Evolutionary conservation across 2,797 vertebrate genomes (phyloP).

Genomic region (Helostoma temminkii): DNA sequence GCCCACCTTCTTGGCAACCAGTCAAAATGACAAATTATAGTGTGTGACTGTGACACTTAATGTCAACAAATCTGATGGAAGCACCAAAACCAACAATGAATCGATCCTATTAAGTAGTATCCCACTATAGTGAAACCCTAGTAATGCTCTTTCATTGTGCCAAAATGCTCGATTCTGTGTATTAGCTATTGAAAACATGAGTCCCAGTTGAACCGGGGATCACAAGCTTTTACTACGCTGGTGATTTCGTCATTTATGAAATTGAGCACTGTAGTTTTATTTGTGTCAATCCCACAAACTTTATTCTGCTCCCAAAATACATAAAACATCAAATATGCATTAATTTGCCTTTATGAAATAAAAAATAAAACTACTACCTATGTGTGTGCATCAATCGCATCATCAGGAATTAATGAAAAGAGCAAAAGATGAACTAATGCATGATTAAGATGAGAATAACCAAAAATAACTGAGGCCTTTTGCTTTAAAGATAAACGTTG

Average conservation of each 20-base stretch:
- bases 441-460: background rate
- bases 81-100: conserved; percentile 10
- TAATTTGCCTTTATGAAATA: background rate
- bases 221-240: no score
- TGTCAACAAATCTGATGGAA: background rate
- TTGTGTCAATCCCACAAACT: background rate
- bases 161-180: background rate
- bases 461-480: no score
- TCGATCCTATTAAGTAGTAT: background rate
- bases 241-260: conserved; percentile 12
- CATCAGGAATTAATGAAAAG: background rate
- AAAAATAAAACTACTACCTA: conserved; percentile 1
- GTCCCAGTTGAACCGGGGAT: background rate
- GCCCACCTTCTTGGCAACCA: conserved; percentile 15
- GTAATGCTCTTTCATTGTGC: background rate
- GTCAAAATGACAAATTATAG: conserved; percentile 28
- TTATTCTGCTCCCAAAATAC: background rate
- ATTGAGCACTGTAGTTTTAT: background rate
- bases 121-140: background rate
- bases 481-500: no score
- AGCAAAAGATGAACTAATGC: background rate
- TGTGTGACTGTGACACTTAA: background rate
- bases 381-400: background rate
- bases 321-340: background rate
- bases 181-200: background rate